Percentiles rank a stretch among this genome's conserved stretches.
These are phyloP conservation scores for Thysanoteuthis rhombus DNA, from an alignment of 2,888 invertebrate genomes.

Conservation along the genomic window DNA sequence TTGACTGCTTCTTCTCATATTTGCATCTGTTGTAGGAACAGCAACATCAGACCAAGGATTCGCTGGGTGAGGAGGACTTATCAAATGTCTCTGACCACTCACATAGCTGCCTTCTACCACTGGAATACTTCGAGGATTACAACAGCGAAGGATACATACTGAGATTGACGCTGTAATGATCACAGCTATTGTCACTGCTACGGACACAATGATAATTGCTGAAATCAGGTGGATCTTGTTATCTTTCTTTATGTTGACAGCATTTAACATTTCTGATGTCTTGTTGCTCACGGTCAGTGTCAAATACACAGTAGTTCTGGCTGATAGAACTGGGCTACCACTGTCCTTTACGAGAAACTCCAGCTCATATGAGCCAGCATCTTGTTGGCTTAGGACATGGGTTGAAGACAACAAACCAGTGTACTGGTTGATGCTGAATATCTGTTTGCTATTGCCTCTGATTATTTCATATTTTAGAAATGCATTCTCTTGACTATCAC, in stretches of 20 bases:
- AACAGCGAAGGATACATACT: neutral
- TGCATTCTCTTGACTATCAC: neutral
- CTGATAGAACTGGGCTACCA: neutral
- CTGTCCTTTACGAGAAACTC: neutral
- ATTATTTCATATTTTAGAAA: neutral
- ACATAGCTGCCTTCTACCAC: neutral
- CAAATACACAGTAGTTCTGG: neutral
- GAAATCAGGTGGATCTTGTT: neutral
- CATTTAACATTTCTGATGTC: neutral
- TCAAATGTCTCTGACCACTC: neutral
- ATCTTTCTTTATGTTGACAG: neutral
- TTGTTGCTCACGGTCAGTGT: neutral
- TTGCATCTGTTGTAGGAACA: neutral
- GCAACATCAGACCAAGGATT: neutral
- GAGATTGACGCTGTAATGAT: neutral
- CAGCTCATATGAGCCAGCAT: neutral
- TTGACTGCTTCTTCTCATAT: neutral
- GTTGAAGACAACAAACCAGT: neutral
- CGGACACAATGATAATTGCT: neutral
- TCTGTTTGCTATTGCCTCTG: neutral
- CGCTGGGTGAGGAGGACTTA: neutral
- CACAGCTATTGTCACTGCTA: constrained; percentile 12
- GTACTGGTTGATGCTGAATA: neutral
- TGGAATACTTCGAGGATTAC: neutral
- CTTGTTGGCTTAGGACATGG: neutral